Evolutionary conservation across 2,797 vertebrate genomes (phyloP).

Genomic region (Alca torda): DNA sequence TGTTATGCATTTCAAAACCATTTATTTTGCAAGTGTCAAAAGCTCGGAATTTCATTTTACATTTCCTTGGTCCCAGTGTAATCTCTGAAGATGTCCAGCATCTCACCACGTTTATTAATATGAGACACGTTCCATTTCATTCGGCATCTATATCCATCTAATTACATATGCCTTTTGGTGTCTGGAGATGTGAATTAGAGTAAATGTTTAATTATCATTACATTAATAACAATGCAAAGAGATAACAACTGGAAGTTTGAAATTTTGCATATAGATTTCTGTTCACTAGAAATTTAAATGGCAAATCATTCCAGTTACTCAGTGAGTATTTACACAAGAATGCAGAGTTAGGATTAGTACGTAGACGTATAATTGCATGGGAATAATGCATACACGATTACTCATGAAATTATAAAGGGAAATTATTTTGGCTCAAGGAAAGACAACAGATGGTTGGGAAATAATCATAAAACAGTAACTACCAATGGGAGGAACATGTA

Average conservation of each 20-base stretch:
- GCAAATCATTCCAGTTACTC: neutral
- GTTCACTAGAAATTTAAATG: neutral
- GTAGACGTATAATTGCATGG: neutral
- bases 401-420: slow-evolving; percentile 7
- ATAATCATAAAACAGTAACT: slow-evolving; percentile 23
- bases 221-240: neutral
- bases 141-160: neutral
- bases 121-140: neutral
- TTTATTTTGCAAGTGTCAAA: neutral
- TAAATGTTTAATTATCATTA: neutral
- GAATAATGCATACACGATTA: neutral
- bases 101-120: neutral
- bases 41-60: neutral
- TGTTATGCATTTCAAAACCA: neutral
- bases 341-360: neutral
- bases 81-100: neutral
- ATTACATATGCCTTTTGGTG: neutral
- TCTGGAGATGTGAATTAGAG: neutral
- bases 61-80: neutral
- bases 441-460: slow-evolving; percentile 42
- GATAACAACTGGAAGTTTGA: neutral
- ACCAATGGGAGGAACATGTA: neutral
- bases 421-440: slow-evolving; percentile 36
- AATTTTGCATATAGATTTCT: neutral
- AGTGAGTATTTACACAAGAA: neutral